Evolutionary conservation across 2,113 vertebrate genomes (phyloP).

Genomic region (Vanacampus margaritifer): DNA sequence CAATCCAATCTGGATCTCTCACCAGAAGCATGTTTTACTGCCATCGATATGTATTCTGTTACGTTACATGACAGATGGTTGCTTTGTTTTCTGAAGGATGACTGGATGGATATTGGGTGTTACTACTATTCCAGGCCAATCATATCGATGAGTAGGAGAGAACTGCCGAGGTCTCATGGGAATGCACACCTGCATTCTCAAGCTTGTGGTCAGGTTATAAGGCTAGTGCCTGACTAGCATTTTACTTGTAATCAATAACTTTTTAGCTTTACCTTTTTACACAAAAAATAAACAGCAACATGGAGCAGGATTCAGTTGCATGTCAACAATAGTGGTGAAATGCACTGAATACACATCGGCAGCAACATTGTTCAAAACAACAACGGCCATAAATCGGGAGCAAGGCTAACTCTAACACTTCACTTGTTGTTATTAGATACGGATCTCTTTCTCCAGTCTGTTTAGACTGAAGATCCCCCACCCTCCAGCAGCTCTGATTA

Average conservation of each 20-base stretch:
- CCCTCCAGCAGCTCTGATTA: no score
- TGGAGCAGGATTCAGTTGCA: background rate
- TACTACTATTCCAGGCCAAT: background rate
- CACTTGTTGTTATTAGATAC: no score
- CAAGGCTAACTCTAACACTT: background rate
- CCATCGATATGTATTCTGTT: background rate
- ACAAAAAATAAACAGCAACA: background rate
- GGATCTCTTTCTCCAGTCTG: no score
- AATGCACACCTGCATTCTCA: background rate
- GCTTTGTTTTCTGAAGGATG: background rate
- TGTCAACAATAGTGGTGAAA: no score
- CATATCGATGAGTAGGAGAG: background rate
- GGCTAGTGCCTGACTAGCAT: no score
- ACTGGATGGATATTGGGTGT: background rate
- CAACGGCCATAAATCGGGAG: no score
- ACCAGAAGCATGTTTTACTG: background rate
- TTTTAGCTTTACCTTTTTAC: background rate
- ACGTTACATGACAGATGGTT: background rate
- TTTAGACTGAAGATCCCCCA: no score
- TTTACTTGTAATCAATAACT: no score
- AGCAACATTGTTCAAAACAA: background rate
- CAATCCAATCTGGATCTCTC: conserved; percentile 17
- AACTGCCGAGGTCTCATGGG: background rate
- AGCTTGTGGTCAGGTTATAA: background rate
- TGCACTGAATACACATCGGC: background rate